Percentiles rank a stretch among this genome's conserved stretches.
Conservation (phyloP, 2,113 vertebrate genomes). For the Raja brachyura region DNA sequence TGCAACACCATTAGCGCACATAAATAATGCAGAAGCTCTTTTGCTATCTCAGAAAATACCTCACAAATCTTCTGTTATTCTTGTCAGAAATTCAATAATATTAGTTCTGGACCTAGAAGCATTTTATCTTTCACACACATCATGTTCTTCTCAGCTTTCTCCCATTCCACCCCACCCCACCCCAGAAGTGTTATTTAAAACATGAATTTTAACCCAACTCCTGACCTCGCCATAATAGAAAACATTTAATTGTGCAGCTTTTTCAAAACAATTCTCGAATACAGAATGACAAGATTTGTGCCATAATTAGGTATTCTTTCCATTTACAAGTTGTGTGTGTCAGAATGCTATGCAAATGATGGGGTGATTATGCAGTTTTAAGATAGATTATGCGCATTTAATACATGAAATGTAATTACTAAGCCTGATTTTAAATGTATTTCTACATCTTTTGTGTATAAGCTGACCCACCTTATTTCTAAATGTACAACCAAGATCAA, state of each 20-base stretch:
- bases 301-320: not conserved
- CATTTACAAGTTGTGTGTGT: not conserved
- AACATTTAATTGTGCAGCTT: not conserved
- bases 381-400: not conserved
- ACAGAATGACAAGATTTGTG: not conserved
- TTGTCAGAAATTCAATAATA: conserved; percentile 88
- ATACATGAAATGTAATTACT: conserved; percentile 2
- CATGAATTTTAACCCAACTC: not conserved
- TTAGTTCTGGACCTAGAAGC: not conserved
- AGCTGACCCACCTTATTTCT: not conserved
- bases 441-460: not conserved
- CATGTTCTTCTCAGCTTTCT: not conserved
- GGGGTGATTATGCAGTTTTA: not conserved
- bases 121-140: not conserved
- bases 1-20: conserved; percentile 92
- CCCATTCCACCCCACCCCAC: not conserved
- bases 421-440: not conserved
- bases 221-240: no score
- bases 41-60: conserved; percentile 95
- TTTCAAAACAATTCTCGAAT: conserved; percentile 8
- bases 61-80: conserved; percentile 90
- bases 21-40: conserved; percentile 97
- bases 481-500: not conserved
- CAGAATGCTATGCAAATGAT: not conserved
- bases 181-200: not conserved